Conservation (phyloP, 1,140 invertebrate genomes). For the Sesamia nonagrioides region DNA sequence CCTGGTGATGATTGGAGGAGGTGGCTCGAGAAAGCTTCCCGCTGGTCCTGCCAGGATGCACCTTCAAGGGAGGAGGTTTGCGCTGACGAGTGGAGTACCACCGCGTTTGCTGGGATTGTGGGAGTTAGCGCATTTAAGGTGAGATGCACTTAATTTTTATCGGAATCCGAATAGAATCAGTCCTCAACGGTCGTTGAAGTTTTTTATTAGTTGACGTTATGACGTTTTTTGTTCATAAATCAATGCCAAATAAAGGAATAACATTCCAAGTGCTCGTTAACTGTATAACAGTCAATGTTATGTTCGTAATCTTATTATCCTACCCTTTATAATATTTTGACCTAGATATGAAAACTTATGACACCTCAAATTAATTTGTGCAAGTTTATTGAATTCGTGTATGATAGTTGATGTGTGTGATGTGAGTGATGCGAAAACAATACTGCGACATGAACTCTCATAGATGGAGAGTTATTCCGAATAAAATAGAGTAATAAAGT, state of each 20-base stretch:
- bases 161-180: background rate
- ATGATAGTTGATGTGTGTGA: slow-evolving; percentile 1
- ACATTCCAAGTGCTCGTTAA: slow-evolving; percentile 5
- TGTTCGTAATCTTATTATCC: background rate
- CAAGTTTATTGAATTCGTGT: slow-evolving; percentile 21
- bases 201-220: background rate
- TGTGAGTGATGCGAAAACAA: slow-evolving; percentile 19
- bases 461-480: slow-evolving; percentile 39
- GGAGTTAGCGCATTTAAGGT: slow-evolving; percentile 93
- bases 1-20: slow-evolving; percentile 93
- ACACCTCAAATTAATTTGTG: slow-evolving; percentile 23
- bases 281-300: slow-evolving; percentile 5
- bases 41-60: slow-evolving; percentile 94
- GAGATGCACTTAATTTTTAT: background rate
- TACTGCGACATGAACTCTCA: slow-evolving; percentile 1
- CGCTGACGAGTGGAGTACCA: slow-evolving; percentile 93
- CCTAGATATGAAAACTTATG: slow-evolving; percentile 22
- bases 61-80: slow-evolving; percentile 94
- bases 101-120: slow-evolving; percentile 93
- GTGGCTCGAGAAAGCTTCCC: slow-evolving; percentile 89
- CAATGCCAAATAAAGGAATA: background rate
- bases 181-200: no score
- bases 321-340: background rate
- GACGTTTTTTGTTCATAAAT: background rate
- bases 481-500: slow-evolving; percentile 46